Percentiles rank a stretch among this genome's conserved stretches.
phyloP scores from a whole-genome alignment of 2,113 vertebrate genomes.

The Muntiacus reevesi region DNA sequence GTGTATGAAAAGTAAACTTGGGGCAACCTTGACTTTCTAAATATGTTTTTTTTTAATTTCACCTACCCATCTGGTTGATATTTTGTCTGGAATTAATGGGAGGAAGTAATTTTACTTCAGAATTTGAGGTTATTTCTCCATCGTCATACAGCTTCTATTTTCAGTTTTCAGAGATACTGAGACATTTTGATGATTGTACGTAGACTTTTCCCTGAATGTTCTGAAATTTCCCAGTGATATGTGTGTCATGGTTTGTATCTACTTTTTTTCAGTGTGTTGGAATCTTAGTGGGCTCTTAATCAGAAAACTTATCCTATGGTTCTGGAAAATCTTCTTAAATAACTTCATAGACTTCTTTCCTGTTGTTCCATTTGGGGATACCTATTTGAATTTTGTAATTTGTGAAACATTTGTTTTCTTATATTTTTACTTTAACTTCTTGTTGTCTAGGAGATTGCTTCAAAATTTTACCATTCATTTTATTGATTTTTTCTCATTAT shows the following conservation, averaged over 20 bases:
- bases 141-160: background rate
- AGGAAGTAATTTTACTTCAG: background rate
- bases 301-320: background rate
- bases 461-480: background rate
- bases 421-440: background rate
- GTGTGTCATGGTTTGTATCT: background rate
- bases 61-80: background rate
- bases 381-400: background rate
- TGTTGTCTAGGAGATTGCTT: background rate
- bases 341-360: background rate
- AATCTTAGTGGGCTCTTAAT: background rate
- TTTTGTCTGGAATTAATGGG: background rate
- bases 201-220: background rate
- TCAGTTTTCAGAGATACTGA: background rate
- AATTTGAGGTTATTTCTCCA: background rate
- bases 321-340: background rate
- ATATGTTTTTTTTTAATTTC: background rate
- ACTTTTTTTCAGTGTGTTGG: background rate
- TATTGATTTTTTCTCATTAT: background rate
- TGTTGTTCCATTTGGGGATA: background rate
- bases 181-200: background rate
- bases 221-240: background rate
- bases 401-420: background rate
- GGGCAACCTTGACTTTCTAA: background rate
- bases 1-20: background rate